Conservation (phyloP, 2,113 vertebrate genomes). For the Capreolus pygargus region DNA sequence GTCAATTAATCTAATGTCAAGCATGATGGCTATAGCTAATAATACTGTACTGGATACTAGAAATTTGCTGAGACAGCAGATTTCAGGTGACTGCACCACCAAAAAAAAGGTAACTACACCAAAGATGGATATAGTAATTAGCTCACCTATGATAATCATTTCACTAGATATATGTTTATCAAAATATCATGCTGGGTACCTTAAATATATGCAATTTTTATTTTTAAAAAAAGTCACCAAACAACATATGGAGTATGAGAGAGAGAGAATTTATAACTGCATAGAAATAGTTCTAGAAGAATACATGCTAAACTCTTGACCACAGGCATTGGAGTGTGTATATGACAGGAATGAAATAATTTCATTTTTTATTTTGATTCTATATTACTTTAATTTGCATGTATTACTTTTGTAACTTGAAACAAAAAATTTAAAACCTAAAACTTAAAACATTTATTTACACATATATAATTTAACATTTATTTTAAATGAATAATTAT, state of each 20-base stretch:
- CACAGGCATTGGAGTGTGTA: background rate
- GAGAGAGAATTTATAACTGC: background rate
- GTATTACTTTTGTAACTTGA: background rate
- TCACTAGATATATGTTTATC: background rate
- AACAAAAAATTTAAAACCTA: background rate
- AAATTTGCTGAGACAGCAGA: background rate
- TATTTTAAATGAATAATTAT: constrained; percentile 7
- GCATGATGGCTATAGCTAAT: background rate
- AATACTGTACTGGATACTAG: background rate
- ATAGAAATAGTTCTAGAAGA: background rate
- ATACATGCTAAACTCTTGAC: background rate
- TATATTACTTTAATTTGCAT: background rate
- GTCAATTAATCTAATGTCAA: background rate
- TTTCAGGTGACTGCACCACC: background rate
- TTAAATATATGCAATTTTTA: constrained; percentile 10
- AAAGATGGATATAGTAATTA: background rate
- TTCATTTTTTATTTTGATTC: background rate
- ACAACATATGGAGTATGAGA: background rate
- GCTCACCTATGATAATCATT: background rate
- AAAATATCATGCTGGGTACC: background rate
- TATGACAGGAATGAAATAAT: background rate
- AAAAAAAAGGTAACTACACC: background rate
- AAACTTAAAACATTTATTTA: background rate
- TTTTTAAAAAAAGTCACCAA: background rate
- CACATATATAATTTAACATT: background rate